A percentile compares a stretch with the other conserved stretches of the same genome.
Conservation (phyloP, 2,888 invertebrate species). For the Drosophila meridiana region DNA sequence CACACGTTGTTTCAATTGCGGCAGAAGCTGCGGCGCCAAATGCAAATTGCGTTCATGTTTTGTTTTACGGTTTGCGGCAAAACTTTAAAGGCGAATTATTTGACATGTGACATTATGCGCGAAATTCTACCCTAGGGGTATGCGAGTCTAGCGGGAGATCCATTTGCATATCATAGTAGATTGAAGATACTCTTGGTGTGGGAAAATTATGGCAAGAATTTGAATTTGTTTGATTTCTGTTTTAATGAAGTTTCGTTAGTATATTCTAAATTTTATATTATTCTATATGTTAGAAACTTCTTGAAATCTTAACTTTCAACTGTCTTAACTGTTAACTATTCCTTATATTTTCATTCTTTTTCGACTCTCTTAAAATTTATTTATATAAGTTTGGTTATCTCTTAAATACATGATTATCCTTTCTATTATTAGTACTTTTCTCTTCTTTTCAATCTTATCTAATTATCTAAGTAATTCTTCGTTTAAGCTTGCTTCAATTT, state of each 20-base stretch:
- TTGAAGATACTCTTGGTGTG: not conserved
- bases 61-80: slow-evolving; percentile 48
- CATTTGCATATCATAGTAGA: slow-evolving; percentile 41
- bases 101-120: slow-evolving; percentile 71
- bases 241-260: not conserved
- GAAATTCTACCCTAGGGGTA: slow-evolving; percentile 40
- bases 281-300: no score
- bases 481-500: no score
- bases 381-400: no score
- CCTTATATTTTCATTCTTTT: no score
- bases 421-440: no score
- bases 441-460: no score
- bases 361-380: no score
- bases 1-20: slow-evolving; percentile 45
- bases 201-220: not conserved
- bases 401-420: no score
- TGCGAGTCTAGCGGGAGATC: slow-evolving; percentile 11
- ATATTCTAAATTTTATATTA: no score
- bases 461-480: no score
- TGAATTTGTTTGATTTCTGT: not conserved
- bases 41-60: slow-evolving; percentile 67
- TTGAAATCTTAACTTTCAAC: no score
- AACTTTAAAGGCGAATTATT: slow-evolving; percentile 71
- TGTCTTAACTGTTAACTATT: no score
- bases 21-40: slow-evolving; percentile 72